Evolutionary conservation across 2,113 vertebrate species (phyloP), one percentile per base, ranked within the genome.

Genomic region (Clarias batrachus): DNA sequence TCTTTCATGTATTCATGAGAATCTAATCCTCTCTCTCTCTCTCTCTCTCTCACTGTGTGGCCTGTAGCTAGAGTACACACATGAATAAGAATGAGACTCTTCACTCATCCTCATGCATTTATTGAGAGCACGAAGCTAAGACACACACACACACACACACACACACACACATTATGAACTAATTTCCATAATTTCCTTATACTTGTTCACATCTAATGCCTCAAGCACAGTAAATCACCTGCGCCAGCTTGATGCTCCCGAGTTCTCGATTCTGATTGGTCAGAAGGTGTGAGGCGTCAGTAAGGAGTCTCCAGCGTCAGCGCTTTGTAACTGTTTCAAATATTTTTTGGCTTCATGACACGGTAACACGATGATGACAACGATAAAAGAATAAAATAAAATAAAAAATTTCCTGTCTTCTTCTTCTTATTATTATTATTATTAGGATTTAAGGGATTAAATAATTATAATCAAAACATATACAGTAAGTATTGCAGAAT

Each of bases 41-140:
- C 87, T 52, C 30, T 88, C 89, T 88, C 84, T 91, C 94, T 94
- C 90, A 91, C 93, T 95, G 94, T 96, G 94, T 95, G 95, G 95
- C 93, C 95, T 80, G 83, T 91, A 90, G 91, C 90, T 89, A 91
- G 85, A 88, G 91, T 88, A 95, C 94, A 94, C 94, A 94, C 93
- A 95, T 95, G 94, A 95, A 95, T 96, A 90, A 90, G 90, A 95
- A 94, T 92, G 90, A 90, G 89, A 85, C 59, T 74, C 89, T 83
- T 71, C 57, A 81, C 88, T 92, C 87, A 71, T 82, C 82, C 90
- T 92, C 92, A 92, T 92, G 90, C 89, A 93, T 93, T 92, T 82
- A 92, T 81, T 73, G 88, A 89, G 85, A 82, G 71, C 88, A 89
- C 81, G 85, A 33, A 87, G 59, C 9, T 41, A 66, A 68, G 71